These are phyloP conservation scores for Acleris holmiana DNA, from an alignment of 2,888 invertebrate genomes.

Conservation along the genomic window DNA sequence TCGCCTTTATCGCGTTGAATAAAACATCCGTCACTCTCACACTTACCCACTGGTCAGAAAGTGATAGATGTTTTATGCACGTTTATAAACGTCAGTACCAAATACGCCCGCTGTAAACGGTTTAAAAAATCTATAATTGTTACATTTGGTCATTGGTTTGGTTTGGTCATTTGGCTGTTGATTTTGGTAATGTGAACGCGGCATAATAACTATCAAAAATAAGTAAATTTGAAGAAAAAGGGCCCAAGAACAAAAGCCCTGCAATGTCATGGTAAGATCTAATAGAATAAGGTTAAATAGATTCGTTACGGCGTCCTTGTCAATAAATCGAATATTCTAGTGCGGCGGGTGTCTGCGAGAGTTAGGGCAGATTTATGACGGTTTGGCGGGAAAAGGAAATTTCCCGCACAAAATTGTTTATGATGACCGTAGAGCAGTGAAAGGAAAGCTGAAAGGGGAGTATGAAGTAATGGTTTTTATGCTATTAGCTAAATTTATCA, in stretches of 20 bases:
- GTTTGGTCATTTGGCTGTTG: no score
- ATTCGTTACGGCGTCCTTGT: conserved; percentile 49
- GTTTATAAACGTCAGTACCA: no score
- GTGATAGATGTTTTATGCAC: no score
- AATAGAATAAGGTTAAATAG: conserved; percentile 16
- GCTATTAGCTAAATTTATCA: not conserved
- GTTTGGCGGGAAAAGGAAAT: conserved; percentile 54
- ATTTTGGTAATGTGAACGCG: no score
- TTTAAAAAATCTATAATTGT: no score
- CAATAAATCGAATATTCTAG: conserved; percentile 65
- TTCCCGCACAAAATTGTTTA: conserved; percentile 59
- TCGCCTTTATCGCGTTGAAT: no score
- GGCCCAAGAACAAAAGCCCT: not conserved
- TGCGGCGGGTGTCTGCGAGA: conserved; percentile 51
- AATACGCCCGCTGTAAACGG: no score
- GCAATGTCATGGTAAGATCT: conserved; percentile 9
- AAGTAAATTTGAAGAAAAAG: no score
- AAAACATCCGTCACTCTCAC: no score
- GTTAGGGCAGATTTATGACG: conserved; percentile 56
- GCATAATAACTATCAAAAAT: no score
- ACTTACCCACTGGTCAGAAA: no score
- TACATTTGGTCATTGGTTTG: no score
- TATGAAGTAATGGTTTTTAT: conserved; percentile 17
- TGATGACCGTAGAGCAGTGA: conserved; percentile 45
- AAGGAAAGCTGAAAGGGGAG: conserved; percentile 40